These are phyloP conservation scores for Strigamia transsilvanica DNA, from an alignment of 2,888 invertebrate species.

Conservation along the genomic window DNA sequence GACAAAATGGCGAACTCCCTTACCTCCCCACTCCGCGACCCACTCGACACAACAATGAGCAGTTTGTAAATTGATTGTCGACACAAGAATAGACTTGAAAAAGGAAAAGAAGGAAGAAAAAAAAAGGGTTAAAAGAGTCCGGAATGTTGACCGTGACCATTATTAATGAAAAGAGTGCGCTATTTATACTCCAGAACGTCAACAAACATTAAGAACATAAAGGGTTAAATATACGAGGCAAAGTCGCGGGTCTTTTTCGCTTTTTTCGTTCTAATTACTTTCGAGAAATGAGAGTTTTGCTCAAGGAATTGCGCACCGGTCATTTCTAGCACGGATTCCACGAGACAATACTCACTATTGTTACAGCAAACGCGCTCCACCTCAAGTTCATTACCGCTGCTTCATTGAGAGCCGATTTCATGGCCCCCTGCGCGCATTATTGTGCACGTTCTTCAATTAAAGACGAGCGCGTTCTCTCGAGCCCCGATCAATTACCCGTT, in stretches of 20 bases:
- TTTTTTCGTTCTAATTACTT: too few species aligned
- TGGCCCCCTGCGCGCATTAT: conserved; percentile 47
- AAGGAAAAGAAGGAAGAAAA: neutral
- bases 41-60: conserved; percentile 40
- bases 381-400: conserved; percentile 45
- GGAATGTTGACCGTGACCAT: neutral
- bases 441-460: conserved; percentile 48
- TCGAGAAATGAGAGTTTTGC: too few species aligned
- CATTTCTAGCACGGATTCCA: conserved; percentile 4
- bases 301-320: neutral
- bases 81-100: neutral
- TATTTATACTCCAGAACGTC: too few species aligned
- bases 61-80: conserved; percentile 49
- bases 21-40: conserved; percentile 30
- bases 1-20: conserved; percentile 21
- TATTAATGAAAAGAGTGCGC: too few species aligned
- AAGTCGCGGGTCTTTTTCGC: too few species aligned
- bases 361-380: conserved; percentile 37
- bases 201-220: too few species aligned
- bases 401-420: conserved; percentile 45
- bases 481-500: conserved; percentile 40
- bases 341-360: conserved; percentile 12
- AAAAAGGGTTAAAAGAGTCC: neutral
- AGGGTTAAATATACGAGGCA: too few species aligned
- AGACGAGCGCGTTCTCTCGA: conserved; percentile 37